Evolutionary conservation across 2,888 invertebrate species (phyloP), one percentile per base, ranked within the genome.

Genomic region (Mimas tiliae): DNA sequence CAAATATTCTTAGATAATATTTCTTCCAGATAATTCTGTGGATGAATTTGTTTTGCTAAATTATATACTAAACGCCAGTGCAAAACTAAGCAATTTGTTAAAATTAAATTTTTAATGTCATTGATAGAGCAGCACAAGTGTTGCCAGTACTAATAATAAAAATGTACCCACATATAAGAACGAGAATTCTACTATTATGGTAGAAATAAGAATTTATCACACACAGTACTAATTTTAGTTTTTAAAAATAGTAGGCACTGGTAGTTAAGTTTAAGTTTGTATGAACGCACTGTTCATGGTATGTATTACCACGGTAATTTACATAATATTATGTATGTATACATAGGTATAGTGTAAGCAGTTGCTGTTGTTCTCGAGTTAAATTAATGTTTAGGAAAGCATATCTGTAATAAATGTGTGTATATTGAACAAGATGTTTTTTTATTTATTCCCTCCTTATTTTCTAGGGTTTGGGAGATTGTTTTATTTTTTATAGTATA

Each of bases 401-500:
- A 91, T 93, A 92, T 93, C 90, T 91, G 89, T 91, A 93, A 88
- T 93, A 92, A 93, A 93, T 91, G 93, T 91, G 92, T 92, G 93
- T 90, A 91, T 88, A 91, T 90, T 90, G 84, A 87, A 42, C 68
- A 14, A 2, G 63, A 16, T 67, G 21, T 11, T 58, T 62, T 81
- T 81, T 83, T 72, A 75, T 79, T 80, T 72, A 16, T 14, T 12
- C 7, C 42, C 6, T 1, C 11, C 11, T 8, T 42, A 42, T 11
- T 42, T 8, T 42, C 11, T n/a, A n/a, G n/a, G n/a, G n/a, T n/a
- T n/a, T n/a, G n/a, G n/a, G n/a, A n/a, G n/a, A n/a, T n/a, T n/a
- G n/a, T n/a, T n/a, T n/a, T n/a, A n/a, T n/a, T n/a, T n/a, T n/a
- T n/a, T n/a, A n/a, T n/a, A n/a, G n/a, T n/a, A n/a, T n/a, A n/a